Base-by-base conservation (phyloP, 2,888 invertebrate genomes). In the Epirrita christyi region DNA sequence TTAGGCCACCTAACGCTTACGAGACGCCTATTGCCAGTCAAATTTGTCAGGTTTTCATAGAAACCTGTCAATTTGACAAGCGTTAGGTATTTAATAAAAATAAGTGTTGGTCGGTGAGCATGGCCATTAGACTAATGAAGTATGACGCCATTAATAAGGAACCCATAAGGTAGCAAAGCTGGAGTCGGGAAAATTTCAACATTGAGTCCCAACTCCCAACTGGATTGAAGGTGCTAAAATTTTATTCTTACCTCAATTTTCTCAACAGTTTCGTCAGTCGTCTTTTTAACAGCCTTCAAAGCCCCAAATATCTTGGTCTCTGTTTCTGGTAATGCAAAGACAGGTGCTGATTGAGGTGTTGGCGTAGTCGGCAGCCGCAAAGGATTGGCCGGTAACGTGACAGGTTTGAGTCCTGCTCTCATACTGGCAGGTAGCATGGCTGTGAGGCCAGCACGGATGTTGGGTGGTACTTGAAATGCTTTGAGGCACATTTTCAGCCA, bases 401-500 rank as follows among this genome's bases (percentile, higher is more conserved):
- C 66, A 32, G 83, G 62, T 61, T 83, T 83, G 10, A 83, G 75
- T 38, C 79, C 79, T 37, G 85, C 76, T 64, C 91, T 78, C 95
- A 96, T 95, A 64, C 93, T 93, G 32, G 93, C 88, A 0, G 96
- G 96, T 67, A 97, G 85, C 85, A 96, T 93, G 50, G 94, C 93
- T 62, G 94, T 94, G 52, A 97, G 88, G 48, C 95, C 94, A 60
- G 94, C 92, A 76, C 94, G 94, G 59, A 96, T 92, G 38, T 93
- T 93, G 28, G 94, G 89, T 48, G 97, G 96, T 77, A 97, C 94
- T 84, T 96, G 96, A 83, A 96, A 96, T 59, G 95, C 94, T 73
- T 95, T 94, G 42, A 97, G 88, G 80, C 97, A 97, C 93, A 96
- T 94, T 85, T 96, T 96, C 9, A 97, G 92, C 96, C 97, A 97